A percentile compares a stretch with the other conserved stretches of the same genome.
Evolutionary conservation across 2,113 vertebrate genomes (phyloP).

Genomic region (Cynoglossus semilaevis): DNA sequence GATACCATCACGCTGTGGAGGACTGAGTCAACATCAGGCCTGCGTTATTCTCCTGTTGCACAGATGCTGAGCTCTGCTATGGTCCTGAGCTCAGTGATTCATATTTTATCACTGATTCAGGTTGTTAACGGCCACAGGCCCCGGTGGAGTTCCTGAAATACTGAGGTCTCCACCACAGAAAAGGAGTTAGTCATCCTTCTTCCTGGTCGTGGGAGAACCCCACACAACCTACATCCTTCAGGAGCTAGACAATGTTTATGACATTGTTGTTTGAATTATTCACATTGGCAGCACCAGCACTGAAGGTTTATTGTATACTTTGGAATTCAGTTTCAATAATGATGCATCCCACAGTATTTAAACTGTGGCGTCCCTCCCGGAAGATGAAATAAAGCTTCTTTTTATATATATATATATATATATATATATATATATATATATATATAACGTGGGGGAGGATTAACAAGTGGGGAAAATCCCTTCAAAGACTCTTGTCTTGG

Average conservation of each 20-base stretch:
- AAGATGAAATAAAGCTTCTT: too few species aligned
- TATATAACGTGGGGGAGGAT: too few species aligned
- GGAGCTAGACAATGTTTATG: not conserved
- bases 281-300: not conserved
- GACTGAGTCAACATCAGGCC: slow-evolving; percentile 39
- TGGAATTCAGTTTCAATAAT: too few species aligned
- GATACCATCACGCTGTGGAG: slow-evolving; percentile 39
- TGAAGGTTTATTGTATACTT: too few species aligned
- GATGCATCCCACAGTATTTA: too few species aligned
- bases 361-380: too few species aligned
- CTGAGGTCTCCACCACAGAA: slow-evolving; percentile 17
- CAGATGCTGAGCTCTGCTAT: slow-evolving; percentile 14
- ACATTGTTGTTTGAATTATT: slow-evolving; percentile 6
- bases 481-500: too few species aligned
- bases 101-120: slow-evolving; percentile 48
- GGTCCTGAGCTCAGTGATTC: slow-evolving; percentile 31
- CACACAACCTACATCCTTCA: slow-evolving; percentile 1
- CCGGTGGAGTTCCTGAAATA: slow-evolving; percentile 25
- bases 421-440: too few species aligned
- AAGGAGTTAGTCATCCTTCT: slow-evolving; percentile 35
- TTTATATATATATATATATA: too few species aligned
- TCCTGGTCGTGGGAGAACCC: slow-evolving; percentile 20
- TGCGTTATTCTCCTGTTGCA: slow-evolving; percentile 27
- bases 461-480: too few species aligned
- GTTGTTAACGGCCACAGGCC: slow-evolving; percentile 22